These are phyloP conservation scores for Drosophila affinis DNA, from an alignment of 2,888 invertebrate genomes.

Conservation along the genomic window DNA sequence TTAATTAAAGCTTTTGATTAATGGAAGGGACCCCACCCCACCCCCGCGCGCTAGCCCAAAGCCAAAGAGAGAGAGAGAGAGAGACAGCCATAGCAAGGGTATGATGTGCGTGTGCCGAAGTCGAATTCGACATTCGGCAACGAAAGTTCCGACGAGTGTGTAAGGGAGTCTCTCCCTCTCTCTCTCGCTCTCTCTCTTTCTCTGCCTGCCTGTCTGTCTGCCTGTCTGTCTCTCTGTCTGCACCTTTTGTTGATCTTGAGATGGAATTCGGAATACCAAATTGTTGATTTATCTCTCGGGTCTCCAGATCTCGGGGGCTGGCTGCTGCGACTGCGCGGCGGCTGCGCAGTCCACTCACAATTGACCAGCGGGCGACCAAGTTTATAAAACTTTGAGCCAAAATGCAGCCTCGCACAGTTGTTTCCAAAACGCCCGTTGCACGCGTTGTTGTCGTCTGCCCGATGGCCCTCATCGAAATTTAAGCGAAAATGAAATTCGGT, in stretches of 20 bases:
- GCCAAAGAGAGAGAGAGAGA: conserved; percentile 13
- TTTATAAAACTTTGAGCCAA: conserved; percentile 79
- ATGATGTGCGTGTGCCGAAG: conserved; percentile 27
- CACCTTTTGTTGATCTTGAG: conserved; percentile 70
- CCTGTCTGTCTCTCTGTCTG: conserved; percentile 15
- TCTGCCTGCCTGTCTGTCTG: conserved; percentile 20
- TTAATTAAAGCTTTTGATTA: conserved; percentile 13
- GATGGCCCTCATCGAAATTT: conserved; percentile 35
- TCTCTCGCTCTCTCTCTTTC: conserved; percentile 12
- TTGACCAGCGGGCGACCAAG: conserved; percentile 70
- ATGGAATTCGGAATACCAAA: conserved; percentile 48
- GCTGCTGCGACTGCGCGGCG: conserved; percentile 35
- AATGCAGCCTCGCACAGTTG: conserved; percentile 79
- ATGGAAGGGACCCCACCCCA: conserved; percentile 20
- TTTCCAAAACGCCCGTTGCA: conserved; percentile 68
- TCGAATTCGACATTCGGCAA: not conserved
- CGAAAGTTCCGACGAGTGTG: not conserved
- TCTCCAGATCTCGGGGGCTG: conserved; percentile 14
- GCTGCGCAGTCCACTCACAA: conserved; percentile 23
- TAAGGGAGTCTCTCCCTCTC: not conserved
- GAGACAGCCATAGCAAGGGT: not conserved
- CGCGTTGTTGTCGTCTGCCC: conserved; percentile 55
- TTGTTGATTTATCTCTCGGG: conserved; percentile 76
- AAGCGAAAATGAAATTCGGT: conserved; percentile 55
- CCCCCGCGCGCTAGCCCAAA: not conserved